Evolutionary conservation across 1,140 invertebrate genomes (phyloP), one percentile per base, ranked within the genome.

Genomic region (Adelges cooleyi): DNA sequence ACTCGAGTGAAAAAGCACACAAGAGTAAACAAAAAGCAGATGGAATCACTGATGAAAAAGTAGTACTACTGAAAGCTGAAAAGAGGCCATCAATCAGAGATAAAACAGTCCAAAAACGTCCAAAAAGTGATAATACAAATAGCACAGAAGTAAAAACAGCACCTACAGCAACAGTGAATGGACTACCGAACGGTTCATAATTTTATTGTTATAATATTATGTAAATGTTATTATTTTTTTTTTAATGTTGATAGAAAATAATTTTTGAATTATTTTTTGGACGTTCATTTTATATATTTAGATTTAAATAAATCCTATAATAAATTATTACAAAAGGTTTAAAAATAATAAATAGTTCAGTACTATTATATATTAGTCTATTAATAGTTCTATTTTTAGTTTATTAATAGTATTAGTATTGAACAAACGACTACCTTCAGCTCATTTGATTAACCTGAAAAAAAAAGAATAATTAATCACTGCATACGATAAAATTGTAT

Each of bases 221-320:
- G 20, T 48, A 33, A 46, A 29, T 62, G 11, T 46, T 27, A 27
- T 42, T 42, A n/a, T 42, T 42, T 62, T 11, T n/a, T 48, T 62
- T 48, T 62, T 11, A 36, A 48, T 62, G 25, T 62, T 22, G 11
- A 33, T 59, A 18, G 20, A 59, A 59, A 20, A 44, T 27, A 44
- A 15, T 9, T 59, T 42, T 59, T 59, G 56, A 62, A 48, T 62
- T 62, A 62, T 62, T 33, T 44, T 62, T 25, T n/a, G 20, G 29
- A 33, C 5, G 29, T 33, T 33, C 5, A 33, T 33, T 33, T 33
- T 33, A 6, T 33, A 33, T 33, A 33, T 33, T 33, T 33, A 33
- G 29, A 33, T 33, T 33, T 33, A 33, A 33, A 33, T 33, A 33
- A 33, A 33, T 33, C 29, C 29, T 33, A 33, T 6, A 33, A 33